phyloP scores from a whole-genome alignment of 2,888 invertebrate genomes.

The Stenodema calcarata region DNA sequence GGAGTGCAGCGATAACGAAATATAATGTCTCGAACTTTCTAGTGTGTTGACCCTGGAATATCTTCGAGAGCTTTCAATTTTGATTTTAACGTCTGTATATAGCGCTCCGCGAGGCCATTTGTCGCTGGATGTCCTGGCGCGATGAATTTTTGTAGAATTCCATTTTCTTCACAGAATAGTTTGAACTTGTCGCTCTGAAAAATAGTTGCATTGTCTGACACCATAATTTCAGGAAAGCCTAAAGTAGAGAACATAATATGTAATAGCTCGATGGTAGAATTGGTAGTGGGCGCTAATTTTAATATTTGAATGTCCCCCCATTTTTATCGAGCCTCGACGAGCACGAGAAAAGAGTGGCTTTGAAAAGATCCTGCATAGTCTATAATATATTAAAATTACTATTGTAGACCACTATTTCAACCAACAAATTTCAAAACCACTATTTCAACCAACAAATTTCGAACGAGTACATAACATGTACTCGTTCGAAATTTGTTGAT shows the following conservation, averaged over 20 bases:
- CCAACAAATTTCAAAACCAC: no score
- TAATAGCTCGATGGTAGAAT: constrained; percentile 42
- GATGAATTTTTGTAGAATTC: constrained; percentile 46
- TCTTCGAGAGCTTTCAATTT: constrained; percentile 36
- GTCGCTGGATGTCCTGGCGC: not conserved
- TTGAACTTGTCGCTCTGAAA: constrained; percentile 50
- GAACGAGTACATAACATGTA: constrained; percentile 9
- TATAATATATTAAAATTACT: no score
- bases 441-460: no score
- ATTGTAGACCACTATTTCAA: no score
- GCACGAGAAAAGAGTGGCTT: constrained; percentile 52
- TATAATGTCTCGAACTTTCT: no score
- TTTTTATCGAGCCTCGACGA: constrained; percentile 58
- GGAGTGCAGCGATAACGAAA: no score
- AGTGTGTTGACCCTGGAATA: no score
- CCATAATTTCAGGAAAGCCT: constrained; percentile 47
- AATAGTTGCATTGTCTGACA: constrained; percentile 52
- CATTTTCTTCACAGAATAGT: constrained; percentile 41
- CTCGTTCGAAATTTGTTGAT: not conserved
- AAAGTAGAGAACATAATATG: constrained; percentile 47
- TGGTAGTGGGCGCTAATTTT: constrained; percentile 40
- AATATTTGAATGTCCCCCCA: constrained; percentile 51
- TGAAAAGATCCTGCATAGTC: not conserved
- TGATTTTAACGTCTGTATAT: constrained; percentile 48
- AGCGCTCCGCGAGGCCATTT: constrained; percentile 53